phyloP scores from a whole-genome alignment of 2,888 invertebrate species.

The Clanis bilineata region DNA sequence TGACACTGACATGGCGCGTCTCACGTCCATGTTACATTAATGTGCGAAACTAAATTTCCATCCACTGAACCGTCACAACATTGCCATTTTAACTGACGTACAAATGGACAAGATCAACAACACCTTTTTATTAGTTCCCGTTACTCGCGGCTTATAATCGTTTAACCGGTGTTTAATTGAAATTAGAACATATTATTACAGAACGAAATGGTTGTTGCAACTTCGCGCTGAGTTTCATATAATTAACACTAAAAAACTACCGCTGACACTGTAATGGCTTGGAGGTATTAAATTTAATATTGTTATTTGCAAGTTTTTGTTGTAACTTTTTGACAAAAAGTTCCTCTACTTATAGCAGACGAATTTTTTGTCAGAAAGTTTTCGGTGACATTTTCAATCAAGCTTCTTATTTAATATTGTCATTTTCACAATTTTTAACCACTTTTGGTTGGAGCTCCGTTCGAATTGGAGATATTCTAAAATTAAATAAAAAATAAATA shows the following conservation, averaged over 20 bases:
- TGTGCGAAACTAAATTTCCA: slow-evolving; percentile 52
- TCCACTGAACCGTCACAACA: slow-evolving; percentile 52
- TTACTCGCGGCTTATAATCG: slow-evolving; percentile 38
- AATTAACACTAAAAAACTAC: background rate
- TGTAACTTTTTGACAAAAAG: background rate
- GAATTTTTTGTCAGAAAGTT: too few relatives aligned
- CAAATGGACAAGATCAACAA: slow-evolving; percentile 47
- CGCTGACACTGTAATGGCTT: background rate
- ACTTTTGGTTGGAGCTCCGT: too few relatives aligned
- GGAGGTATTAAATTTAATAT: background rate
- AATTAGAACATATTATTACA: slow-evolving; percentile 16
- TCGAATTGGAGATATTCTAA: too few relatives aligned
- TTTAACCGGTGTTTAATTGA: slow-evolving; percentile 19
- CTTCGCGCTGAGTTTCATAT: background rate
- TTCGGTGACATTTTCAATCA: background rate
- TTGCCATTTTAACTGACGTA: slow-evolving; percentile 39
- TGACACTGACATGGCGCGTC: slow-evolving; percentile 67
- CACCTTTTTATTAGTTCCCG: slow-evolving; percentile 47
- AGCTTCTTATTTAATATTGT: too few relatives aligned
- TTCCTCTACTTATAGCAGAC: too few relatives aligned
- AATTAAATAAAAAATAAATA: too few relatives aligned
- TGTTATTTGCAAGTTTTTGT: background rate
- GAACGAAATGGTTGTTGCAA: background rate
- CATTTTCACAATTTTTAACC: too few relatives aligned
- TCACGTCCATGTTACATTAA: slow-evolving; percentile 45